phyloP scores from a whole-genome alignment of 2,113 vertebrate genomes.

The Globicephala melas region DNA sequence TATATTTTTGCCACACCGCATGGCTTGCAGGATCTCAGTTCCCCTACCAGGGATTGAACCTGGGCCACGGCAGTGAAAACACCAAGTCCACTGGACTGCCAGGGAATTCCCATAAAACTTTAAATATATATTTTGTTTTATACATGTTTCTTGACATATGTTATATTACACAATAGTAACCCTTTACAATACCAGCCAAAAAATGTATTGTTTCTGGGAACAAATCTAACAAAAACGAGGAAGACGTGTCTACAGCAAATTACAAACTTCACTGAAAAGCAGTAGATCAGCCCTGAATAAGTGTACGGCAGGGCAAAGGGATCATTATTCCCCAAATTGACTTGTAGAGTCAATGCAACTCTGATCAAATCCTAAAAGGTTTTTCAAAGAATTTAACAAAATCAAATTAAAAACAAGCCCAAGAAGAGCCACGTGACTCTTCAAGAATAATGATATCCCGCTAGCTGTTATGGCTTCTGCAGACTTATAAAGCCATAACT shows the following conservation, averaged over 20 bases:
- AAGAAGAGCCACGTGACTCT: too few species aligned
- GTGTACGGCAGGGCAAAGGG: rapidly evolving
- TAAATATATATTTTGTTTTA: neutral
- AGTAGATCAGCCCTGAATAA: neutral
- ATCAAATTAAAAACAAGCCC: too few species aligned
- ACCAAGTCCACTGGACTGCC: neutral
- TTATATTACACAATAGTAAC: neutral
- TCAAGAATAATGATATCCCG: too few species aligned
- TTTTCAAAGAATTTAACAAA: neutral
- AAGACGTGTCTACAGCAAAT: neutral
- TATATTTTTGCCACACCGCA: neutral
- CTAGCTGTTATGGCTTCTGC: too few species aligned
- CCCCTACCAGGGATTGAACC: neutral
- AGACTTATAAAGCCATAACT: too few species aligned
- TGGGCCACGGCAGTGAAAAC: neutral
- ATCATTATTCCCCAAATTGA: rapidly evolving
- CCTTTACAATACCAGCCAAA: too few species aligned
- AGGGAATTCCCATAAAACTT: too few species aligned
- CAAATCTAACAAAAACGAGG: neutral
- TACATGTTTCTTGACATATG: neutral
- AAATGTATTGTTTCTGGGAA: neutral
- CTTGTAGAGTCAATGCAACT: rapidly evolving
- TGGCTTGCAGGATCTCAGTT: neutral
- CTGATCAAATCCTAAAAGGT: neutral
- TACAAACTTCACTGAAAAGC: neutral